phyloP scores from a whole-genome alignment of 2,888 invertebrate genomes.

The Acanthosoma haemorrhoidale region DNA sequence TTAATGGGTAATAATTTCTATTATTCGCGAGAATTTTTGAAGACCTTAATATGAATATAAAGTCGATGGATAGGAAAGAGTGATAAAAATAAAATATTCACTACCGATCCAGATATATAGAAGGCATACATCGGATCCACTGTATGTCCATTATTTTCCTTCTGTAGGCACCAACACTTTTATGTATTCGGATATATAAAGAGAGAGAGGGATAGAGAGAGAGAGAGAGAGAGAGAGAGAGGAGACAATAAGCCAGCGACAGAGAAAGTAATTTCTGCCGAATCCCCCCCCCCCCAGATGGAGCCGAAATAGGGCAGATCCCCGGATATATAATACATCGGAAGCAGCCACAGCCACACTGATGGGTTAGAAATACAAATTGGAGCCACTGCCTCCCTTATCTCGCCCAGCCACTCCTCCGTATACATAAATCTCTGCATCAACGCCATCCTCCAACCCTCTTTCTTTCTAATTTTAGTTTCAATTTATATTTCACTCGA shows the following conservation, averaged over 20 bases:
- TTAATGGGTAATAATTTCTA: no score
- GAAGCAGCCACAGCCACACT: not conserved
- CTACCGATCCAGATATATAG: not conserved
- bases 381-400: not conserved
- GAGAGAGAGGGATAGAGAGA: not conserved
- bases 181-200: slow-evolving; percentile 8
- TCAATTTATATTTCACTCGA: not conserved
- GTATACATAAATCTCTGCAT: slow-evolving; percentile 12
- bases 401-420: slow-evolving; percentile 10
- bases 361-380: slow-evolving; percentile 23
- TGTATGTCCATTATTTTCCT: not conserved
- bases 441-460: slow-evolving; percentile 2
- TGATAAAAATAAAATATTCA: not conserved
- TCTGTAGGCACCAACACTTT: not conserved
- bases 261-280: not conserved
- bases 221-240: not conserved
- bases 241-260: slow-evolving; percentile 1
- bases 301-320: slow-evolving; percentile 2
- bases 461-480: not conserved
- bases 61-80: no score
- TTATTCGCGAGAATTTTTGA: no score
- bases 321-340: slow-evolving; percentile 10
- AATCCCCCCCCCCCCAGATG: slow-evolving; percentile 1
- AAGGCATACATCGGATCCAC: not conserved
- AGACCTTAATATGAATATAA: no score